Percentiles rank a stretch among this genome's conserved stretches.
phyloP scores from a whole-genome alignment of 2,113 vertebrate genomes.

The Cervus canadensis region DNA sequence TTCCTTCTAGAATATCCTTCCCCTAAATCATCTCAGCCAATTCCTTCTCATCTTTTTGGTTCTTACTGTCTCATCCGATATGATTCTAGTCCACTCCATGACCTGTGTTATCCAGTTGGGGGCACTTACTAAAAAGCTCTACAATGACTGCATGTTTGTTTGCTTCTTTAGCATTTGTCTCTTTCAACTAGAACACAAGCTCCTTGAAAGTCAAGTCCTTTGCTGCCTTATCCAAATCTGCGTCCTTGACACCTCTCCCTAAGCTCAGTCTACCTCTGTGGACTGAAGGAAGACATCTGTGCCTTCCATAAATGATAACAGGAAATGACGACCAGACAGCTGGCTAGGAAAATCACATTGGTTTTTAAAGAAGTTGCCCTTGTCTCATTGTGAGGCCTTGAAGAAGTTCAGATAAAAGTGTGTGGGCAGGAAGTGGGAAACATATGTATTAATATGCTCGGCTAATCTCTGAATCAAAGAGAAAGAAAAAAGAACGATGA shows the following conservation, averaged over 20 bases:
- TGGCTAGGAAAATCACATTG: not conserved
- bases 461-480: constrained; percentile 40
- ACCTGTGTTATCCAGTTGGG: not conserved
- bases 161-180: not conserved
- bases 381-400: not conserved
- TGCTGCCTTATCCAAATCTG: not conserved
- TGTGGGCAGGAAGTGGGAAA: constrained; percentile 52
- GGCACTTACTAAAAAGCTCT: fast-evolving
- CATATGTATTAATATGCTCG: not conserved
- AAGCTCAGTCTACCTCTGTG: fast-evolving
- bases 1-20: not conserved
- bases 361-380: not conserved
- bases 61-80: fast-evolving
- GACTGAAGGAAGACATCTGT: not conserved
- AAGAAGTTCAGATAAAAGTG: constrained; percentile 22
- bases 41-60: not conserved
- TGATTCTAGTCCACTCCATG: not conserved
- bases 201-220: fast-evolving
- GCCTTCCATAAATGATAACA: not conserved
- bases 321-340: not conserved
- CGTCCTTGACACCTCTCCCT: fast-evolving
- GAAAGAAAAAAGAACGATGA: not conserved
- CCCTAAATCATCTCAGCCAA: not conserved
- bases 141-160: not conserved
- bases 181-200: not conserved